Conservation (phyloP, 1,140 invertebrate genomes). For the Gryon sp. region DNA sequence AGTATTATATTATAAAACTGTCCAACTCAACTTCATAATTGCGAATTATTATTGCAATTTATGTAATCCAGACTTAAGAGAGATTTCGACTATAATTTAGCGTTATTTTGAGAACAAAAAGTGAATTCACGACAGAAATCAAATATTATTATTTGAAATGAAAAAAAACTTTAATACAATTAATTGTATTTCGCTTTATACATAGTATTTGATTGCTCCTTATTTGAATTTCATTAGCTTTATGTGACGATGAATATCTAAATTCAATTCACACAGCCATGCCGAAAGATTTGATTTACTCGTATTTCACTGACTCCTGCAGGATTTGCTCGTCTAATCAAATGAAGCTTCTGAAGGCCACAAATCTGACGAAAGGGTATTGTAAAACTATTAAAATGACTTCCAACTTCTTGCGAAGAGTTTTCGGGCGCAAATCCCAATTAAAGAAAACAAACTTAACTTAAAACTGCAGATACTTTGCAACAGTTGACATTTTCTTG, state of each 20-base stretch:
- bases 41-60: too few species aligned
- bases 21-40: too few species aligned
- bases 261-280: constrained; percentile 45
- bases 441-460: constrained; percentile 38
- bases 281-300: constrained; percentile 14
- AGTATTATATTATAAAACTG: too few species aligned
- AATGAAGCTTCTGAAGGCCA: constrained; percentile 41
- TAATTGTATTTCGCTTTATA: constrained; percentile 23
- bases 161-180: background rate
- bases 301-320: constrained; percentile 7
- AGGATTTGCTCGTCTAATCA: constrained; percentile 45
- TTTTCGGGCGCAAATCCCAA: constrained; percentile 30
- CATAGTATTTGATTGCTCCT: constrained; percentile 39
- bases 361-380: constrained; percentile 46
- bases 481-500: too few species aligned
- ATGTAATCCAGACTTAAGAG: too few species aligned
- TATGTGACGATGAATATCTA: constrained; percentile 36
- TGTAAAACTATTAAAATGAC: constrained; percentile 3
- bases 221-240: constrained; percentile 44
- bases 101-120: constrained; percentile 11
- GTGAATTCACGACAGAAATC: constrained; percentile 4
- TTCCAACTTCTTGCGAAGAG: constrained; percentile 18
- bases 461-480: background rate
- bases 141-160: constrained; percentile 28
- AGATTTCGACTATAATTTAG: too few species aligned